These are phyloP conservation scores for Spicauda simplicius DNA, from an alignment of 2,888 invertebrate genomes.

Conservation along the genomic window DNA sequence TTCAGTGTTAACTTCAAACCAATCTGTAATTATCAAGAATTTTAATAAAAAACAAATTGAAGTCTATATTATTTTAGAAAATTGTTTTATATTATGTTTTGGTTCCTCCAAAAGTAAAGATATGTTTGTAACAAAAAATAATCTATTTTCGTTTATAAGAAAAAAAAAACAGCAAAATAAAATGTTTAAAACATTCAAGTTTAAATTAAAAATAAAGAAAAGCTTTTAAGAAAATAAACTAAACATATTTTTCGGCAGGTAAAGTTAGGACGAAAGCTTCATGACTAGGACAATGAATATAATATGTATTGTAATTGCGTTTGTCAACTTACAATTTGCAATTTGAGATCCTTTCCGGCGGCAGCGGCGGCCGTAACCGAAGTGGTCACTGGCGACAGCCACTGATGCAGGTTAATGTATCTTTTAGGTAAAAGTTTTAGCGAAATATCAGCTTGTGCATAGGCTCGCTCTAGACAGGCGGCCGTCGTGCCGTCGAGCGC, in stretches of 20 bases:
- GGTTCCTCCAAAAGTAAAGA: too few species aligned
- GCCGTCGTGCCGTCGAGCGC: constrained; percentile 89
- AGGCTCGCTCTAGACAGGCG: constrained; percentile 90
- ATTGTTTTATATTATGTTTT: too few species aligned
- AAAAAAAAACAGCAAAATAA: too few species aligned
- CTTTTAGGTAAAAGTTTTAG: constrained; percentile 96
- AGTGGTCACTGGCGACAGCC: constrained; percentile 92
- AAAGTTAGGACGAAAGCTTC: background rate
- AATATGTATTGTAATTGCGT: background rate
- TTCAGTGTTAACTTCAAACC: too few species aligned
- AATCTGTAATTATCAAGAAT: too few species aligned
- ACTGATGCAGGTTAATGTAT: constrained; percentile 95
- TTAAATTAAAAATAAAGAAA: background rate
- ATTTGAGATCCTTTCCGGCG: constrained; percentile 91
- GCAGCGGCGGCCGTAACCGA: constrained; percentile 78
- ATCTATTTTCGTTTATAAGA: too few species aligned
- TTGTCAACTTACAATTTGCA: constrained; percentile 87
- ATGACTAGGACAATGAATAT: background rate
- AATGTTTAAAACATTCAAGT: background rate
- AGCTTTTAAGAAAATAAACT: background rate
- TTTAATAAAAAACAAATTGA: too few species aligned
- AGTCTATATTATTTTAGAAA: too few species aligned
- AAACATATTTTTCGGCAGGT: background rate
- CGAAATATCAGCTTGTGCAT: constrained; percentile 92
- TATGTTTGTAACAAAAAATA: too few species aligned